phyloP scores from a whole-genome alignment of 2,797 vertebrate genomes.

The Myiothlypis coronata region DNA sequence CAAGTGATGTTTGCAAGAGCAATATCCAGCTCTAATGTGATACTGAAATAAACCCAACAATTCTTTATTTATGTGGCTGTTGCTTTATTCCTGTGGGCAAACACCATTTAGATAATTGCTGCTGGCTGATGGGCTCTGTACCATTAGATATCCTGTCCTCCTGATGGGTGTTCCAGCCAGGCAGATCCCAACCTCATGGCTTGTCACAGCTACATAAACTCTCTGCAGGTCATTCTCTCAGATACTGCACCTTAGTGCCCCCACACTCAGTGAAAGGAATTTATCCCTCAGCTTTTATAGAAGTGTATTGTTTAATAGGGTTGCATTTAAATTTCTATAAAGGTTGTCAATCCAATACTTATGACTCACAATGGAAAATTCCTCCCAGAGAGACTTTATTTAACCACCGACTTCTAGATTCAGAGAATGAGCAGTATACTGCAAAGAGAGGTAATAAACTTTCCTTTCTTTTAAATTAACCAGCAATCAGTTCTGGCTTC shows the following conservation, averaged over 20 bases:
- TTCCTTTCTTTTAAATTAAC: not conserved
- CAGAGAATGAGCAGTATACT: not conserved
- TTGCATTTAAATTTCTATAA: constrained; percentile 24
- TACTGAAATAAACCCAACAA: not conserved
- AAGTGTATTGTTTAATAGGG: not conserved
- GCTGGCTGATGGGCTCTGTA: not conserved
- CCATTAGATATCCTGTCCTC: not conserved
- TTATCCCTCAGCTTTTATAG: not conserved
- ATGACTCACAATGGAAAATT: constrained; percentile 41
- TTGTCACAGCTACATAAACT: not conserved
- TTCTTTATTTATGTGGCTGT: not conserved
- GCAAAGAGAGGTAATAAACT: not conserved
- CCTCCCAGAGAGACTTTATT: not conserved
- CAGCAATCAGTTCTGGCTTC: not conserved
- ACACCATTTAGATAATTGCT: not conserved
- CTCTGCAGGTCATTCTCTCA: not conserved
- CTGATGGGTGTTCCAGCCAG: not conserved
- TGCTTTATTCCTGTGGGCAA: not conserved
- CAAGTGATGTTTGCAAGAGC: not conserved
- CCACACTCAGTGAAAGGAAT: not conserved
- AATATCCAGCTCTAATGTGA: not conserved
- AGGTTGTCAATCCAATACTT: constrained; percentile 8
- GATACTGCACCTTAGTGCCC: not conserved
- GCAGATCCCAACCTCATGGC: not conserved
- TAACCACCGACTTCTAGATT: not conserved